phyloP scores from a whole-genome alignment of 2,797 vertebrate genomes.

The Lacerta agilis region DNA sequence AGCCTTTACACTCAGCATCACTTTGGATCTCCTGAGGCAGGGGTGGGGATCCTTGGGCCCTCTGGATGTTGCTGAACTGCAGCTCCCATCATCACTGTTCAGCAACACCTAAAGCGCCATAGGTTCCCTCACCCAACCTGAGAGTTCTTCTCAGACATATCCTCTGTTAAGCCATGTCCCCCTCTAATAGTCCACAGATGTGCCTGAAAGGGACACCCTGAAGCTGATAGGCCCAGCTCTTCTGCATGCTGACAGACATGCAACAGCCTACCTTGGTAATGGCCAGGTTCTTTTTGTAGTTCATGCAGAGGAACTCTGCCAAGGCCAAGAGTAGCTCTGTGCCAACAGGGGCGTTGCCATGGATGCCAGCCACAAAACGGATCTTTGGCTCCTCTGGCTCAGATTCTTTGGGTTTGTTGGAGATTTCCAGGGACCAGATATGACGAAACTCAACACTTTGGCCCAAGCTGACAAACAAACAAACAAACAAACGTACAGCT shows the following conservation, averaged over 20 bases:
- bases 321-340: conserved; percentile 94
- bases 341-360: conserved; percentile 94
- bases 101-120: too few species aligned
- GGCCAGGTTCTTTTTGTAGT: conserved; percentile 91
- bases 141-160: not conserved
- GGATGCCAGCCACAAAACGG: conserved; percentile 93
- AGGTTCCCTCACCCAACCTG: too few species aligned
- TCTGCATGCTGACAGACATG: too few species aligned
- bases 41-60: too few species aligned
- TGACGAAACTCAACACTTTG: conserved; percentile 90
- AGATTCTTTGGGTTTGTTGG: conserved; percentile 87
- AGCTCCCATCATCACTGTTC: too few species aligned
- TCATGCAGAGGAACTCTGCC: conserved; percentile 92
- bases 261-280: conserved; percentile 87
- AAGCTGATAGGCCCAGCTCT: too few species aligned
- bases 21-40: not conserved
- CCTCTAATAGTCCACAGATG: not conserved
- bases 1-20: not conserved
- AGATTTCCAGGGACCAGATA: conserved; percentile 96
- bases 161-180: not conserved
- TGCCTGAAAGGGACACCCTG: too few species aligned
- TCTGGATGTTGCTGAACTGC: too few species aligned
- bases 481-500: not conserved
- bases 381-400: conserved; percentile 94
- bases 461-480: conserved; percentile 84